phyloP scores from a whole-genome alignment of 2,113 vertebrate species.

The Tachycineta bicolor region DNA sequence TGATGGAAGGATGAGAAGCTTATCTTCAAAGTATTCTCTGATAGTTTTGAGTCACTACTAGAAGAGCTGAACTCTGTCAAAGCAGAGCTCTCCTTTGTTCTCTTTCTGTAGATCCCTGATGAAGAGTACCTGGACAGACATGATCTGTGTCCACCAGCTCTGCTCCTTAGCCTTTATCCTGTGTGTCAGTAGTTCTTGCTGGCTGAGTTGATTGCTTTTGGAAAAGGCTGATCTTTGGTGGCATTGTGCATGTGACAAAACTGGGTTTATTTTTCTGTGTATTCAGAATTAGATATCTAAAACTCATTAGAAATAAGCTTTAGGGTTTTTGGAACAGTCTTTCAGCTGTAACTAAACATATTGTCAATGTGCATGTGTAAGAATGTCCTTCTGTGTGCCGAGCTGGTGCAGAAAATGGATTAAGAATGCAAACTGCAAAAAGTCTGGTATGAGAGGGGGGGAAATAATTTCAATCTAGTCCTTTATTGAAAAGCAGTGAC shows the following conservation, averaged over 20 bases:
- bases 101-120: neutral
- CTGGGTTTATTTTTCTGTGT: neutral
- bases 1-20: neutral
- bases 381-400: neutral
- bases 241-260: neutral
- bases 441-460: neutral
- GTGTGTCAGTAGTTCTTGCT: neutral
- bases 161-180: neutral
- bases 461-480: neutral
- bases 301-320: neutral
- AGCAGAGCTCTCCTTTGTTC: neutral
- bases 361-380: neutral
- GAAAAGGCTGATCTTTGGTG: neutral
- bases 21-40: neutral
- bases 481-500: neutral
- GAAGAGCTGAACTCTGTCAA: neutral
- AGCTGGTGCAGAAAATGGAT: accelerated
- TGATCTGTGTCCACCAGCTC: neutral
- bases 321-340: neutral
- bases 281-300: neutral
- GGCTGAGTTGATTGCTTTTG: neutral
- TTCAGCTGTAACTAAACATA: neutral
- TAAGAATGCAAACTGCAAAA: neutral
- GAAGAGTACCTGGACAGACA: neutral
- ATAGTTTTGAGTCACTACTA: neutral